These are phyloP conservation scores for Notoglanidium macrostoma DNA, from an alignment of 2,797 vertebrate genomes.

Conservation along the genomic window DNA sequence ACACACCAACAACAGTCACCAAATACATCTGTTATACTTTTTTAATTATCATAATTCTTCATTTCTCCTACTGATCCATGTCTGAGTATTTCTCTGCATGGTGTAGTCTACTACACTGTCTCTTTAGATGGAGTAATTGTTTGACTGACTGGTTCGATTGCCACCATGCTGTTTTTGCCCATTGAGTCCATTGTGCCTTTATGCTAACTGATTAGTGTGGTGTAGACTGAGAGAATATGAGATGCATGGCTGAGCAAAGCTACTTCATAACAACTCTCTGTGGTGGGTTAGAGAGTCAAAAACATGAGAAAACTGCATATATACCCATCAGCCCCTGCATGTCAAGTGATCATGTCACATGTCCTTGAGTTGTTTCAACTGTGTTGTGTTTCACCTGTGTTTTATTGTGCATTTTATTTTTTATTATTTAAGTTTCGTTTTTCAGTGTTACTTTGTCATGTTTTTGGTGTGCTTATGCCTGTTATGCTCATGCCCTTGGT, in stretches of 20 bases:
- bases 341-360: no score
- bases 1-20: background rate
- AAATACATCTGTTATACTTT: background rate
- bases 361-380: no score
- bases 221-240: conserved; percentile 39
- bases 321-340: background rate
- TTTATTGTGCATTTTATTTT: no score
- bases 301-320: conserved; percentile 1
- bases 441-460: no score
- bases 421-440: no score
- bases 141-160: conserved; percentile 42
- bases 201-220: conserved; percentile 49
- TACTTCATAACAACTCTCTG: conserved; percentile 47
- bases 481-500: no score
- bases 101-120: background rate
- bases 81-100: conserved; percentile 17
- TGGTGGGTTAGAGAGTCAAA: background rate
- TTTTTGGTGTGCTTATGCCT: no score
- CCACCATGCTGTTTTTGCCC: conserved; percentile 38
- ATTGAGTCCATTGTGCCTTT: conserved; percentile 49
- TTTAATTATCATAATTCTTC: conserved; percentile 11
- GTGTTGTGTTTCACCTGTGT: no score
- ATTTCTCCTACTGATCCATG: conserved; percentile 6
- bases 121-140: conserved; percentile 44
- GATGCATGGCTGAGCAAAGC: conserved; percentile 40